Base-by-base conservation (phyloP, 2,888 invertebrate genomes). In the Stenchaetothrips biformis region DNA sequence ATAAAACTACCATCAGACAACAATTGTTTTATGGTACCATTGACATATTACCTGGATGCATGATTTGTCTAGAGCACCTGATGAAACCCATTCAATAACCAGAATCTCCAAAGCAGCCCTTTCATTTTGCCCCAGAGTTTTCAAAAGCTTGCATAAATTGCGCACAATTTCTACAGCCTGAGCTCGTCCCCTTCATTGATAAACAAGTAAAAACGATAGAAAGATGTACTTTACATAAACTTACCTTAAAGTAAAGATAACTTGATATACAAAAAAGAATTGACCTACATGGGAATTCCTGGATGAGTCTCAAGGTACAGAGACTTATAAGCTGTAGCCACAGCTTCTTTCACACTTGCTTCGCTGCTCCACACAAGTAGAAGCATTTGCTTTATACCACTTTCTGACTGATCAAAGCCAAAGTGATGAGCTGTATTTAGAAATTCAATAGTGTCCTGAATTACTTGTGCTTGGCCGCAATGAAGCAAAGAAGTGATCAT, bases 391-490 rank as follows among this genome's bases (percentile, higher is more conserved):
- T 91, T 89, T 81, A 96, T 91, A 1, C 95, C 95, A 59, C 87
- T 85, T 83, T 92, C 90, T 3, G 93, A 92, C 79, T 92, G 92
- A 82, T 92, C 90, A 21, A 95, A 91, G 80, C 92, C 92, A 85
- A 95, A 95, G 82, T 93, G 90, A 84, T 91, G 92, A 0, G 94
- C 94, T 0, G 93, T 91, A 0, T 94, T 94, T 83, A 98, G 94
- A 85, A 97, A 95, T 81, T 95, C 92, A 48, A 98, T 93, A 0
- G 97, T 94, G 86, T 97, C 98, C 80, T 92, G 90, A 18, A 96
- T 94, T 86, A 97, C 97, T 0, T 93, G 90, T 6, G 92, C 90
- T 82, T 91, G 91, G 83, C 91, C 91, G 0, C 94, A 93, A 86
- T 92, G 90, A 16, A 97, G 88, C 84, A 97, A 87, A 27, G 92